phyloP scores from a whole-genome alignment of 1,140 invertebrate species.

The Globodera ellingtonae region DNA sequence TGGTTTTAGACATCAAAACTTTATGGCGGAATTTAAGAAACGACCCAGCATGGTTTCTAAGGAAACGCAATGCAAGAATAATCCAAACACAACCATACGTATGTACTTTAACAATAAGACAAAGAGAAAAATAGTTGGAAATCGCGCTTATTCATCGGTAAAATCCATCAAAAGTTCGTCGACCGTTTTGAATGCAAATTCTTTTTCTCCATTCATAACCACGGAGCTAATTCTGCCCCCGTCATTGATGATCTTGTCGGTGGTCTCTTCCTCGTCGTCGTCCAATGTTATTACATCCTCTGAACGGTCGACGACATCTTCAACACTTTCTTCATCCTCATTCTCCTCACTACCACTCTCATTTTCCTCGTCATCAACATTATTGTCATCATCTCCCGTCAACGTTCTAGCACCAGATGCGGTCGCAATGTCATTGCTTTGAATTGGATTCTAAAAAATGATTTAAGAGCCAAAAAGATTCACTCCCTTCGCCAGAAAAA shows the following conservation, averaged over 20 bases:
- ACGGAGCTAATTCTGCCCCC: background rate
- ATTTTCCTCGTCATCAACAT: background rate
- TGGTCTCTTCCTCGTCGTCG: background rate
- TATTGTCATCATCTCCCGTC: background rate
- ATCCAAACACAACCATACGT: background rate
- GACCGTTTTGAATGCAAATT: background rate
- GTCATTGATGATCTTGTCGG: background rate
- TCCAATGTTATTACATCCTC: conserved; percentile 12
- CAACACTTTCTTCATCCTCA: conserved; percentile 7
- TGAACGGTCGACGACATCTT: background rate
- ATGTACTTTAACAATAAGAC: background rate
- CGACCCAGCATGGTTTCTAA: no score
- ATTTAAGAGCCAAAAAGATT: no score
- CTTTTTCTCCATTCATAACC: background rate
- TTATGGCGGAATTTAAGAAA: no score
- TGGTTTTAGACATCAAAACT: no score
- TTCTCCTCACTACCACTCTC: background rate
- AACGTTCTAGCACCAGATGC: background rate
- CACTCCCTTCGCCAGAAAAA: no score
- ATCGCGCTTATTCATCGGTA: background rate
- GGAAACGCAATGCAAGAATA: no score
- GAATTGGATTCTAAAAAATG: no score
- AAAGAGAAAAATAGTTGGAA: background rate
- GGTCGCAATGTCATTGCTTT: background rate
- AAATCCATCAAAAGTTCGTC: conserved; percentile 1